These are phyloP conservation scores for Hippoglossus stenolepis DNA, from an alignment of 2,113 vertebrate genomes.

Conservation along the genomic window DNA sequence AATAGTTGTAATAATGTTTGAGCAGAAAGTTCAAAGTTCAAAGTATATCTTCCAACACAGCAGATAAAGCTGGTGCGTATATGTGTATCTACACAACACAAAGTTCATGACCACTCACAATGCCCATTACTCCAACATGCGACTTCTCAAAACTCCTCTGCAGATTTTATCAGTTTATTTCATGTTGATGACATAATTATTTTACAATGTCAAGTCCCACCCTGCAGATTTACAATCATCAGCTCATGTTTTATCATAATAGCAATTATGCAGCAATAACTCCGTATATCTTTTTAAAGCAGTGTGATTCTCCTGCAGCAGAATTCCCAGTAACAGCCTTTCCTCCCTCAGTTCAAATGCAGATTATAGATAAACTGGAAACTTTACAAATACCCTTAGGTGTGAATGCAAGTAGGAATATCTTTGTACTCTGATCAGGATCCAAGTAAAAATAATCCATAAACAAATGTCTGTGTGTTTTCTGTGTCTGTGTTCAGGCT, in stretches of 20 bases:
- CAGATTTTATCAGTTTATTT: background rate
- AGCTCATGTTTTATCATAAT: background rate
- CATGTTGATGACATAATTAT: background rate
- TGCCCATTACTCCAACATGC: background rate
- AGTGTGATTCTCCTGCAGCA: background rate
- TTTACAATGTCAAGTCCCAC: background rate
- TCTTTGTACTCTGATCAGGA: no score
- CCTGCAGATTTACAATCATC: background rate
- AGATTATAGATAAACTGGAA: background rate
- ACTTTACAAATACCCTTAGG: no score
- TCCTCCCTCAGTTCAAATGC: background rate
- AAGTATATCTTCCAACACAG: slow-evolving; percentile 57
- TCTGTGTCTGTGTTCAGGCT: slow-evolving; percentile 80
- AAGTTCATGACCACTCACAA: slow-evolving; percentile 51
- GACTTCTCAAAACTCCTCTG: background rate
- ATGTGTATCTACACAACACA: slow-evolving; percentile 48
- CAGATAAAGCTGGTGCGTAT: slow-evolving; percentile 52
- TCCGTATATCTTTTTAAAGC: background rate
- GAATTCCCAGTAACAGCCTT: background rate
- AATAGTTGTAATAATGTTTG: background rate
- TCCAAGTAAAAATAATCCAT: no score
- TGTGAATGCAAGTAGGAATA: no score
- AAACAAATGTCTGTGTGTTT: background rate
- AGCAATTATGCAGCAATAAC: background rate
- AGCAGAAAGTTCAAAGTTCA: slow-evolving; percentile 51